A percentile compares a stretch with the other conserved stretches of the same genome.
phyloP scores from a whole-genome alignment of 1,140 invertebrate species.

The Cherax destructor region DNA sequence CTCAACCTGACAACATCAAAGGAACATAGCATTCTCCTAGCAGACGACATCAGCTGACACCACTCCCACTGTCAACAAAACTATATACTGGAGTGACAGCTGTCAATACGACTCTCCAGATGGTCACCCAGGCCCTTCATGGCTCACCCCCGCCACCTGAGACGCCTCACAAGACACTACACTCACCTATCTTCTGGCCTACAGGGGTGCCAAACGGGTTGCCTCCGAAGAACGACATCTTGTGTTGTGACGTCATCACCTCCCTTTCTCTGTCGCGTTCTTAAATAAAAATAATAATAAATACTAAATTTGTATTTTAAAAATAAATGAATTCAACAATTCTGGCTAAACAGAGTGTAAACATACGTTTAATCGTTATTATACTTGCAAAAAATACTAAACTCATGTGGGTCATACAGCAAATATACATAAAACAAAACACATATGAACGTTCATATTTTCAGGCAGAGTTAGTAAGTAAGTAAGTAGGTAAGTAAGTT shows the following conservation, averaged over 20 bases:
- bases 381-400: no score
- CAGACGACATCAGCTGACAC: constrained; percentile 56
- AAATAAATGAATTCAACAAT: no score
- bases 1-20: constrained; percentile 5
- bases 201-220: constrained; percentile 56
- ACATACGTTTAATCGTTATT: no score
- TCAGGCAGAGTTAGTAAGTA: no score
- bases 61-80: background rate
- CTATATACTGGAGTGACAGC: background rate
- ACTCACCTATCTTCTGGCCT: constrained; percentile 63
- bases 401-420: no score
- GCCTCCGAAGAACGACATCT: constrained; percentile 66
- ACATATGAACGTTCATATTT: no score
- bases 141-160: background rate
- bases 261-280: background rate
- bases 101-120: background rate
- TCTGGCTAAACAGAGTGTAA: no score
- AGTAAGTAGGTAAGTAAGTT: no score
- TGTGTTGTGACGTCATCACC: constrained; percentile 30
- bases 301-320: no score
- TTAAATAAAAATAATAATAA: no score
- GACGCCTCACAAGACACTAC: background rate
- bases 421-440: no score
- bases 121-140: background rate
- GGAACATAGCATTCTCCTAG: background rate